Evolutionary conservation across 2,888 invertebrate genomes (phyloP).

Genomic region (Sympetrum striolatum): DNA sequence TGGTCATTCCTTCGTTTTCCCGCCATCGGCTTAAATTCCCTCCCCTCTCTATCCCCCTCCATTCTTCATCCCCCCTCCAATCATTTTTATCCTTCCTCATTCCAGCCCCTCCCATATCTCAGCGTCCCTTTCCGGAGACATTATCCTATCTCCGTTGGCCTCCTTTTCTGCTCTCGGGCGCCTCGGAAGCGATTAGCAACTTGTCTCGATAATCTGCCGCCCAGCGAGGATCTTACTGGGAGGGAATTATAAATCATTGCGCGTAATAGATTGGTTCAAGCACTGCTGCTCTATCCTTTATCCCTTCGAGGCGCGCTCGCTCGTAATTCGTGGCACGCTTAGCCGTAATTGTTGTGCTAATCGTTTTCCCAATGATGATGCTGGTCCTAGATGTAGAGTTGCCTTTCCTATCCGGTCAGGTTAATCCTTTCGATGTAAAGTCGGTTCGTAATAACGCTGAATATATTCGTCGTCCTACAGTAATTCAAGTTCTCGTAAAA

Average conservation of each 20-base stretch:
- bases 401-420: no score
- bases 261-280: background rate
- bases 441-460: no score
- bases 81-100: background rate
- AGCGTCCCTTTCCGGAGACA: background rate
- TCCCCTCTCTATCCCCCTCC: background rate
- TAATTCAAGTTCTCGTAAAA: no score
- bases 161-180: background rate
- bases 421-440: no score
- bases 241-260: constrained; percentile 8
- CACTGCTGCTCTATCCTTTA: no score
- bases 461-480: no score
- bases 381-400: no score
- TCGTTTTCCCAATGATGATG: no score
- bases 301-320: no score
- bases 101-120: background rate
- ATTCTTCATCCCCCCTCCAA: background rate
- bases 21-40: background rate
- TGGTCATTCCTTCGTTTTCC: background rate
- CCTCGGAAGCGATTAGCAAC: constrained; percentile 19
- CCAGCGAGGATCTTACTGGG: background rate
- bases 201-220: constrained; percentile 12
- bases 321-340: no score
- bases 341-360: no score
- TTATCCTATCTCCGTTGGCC: background rate